Evolutionary conservation across 30 jellyfish, hydroid and myxozoan species (phyloP).

Genomic region (Mastigias papua): DNA sequence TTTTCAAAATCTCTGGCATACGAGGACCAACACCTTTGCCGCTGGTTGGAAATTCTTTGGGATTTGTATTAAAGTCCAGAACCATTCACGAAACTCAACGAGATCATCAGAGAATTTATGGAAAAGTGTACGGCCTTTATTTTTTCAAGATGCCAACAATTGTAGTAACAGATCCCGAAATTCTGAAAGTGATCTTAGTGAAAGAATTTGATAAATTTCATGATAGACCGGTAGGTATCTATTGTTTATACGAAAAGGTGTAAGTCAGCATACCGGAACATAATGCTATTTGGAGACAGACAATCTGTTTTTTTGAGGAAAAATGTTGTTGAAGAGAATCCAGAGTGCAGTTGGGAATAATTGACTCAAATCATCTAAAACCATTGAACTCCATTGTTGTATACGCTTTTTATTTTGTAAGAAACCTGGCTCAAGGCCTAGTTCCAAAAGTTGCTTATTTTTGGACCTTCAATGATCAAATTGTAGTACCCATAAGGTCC

Average conservation of each 20-base stretch:
- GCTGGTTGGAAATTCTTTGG: slow-evolving; percentile 23
- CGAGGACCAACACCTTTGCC: slow-evolving; percentile 72
- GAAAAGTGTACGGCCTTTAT: slow-evolving; percentile 47
- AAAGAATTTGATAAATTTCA: too few species aligned
- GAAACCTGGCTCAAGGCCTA: too few species aligned
- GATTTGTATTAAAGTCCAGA: neutral
- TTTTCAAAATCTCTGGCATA: slow-evolving; percentile 21
- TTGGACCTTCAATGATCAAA: too few species aligned
- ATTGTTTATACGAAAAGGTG: neutral
- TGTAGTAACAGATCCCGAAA: slow-evolving; percentile 61
- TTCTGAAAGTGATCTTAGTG: slow-evolving; percentile 43
- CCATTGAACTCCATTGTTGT: neutral
- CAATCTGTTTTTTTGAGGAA: too few species aligned
- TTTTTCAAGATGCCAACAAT: slow-evolving; percentile 1
- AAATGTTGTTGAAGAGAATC: neutral
- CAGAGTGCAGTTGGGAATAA: neutral
- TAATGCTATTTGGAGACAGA: too few species aligned
- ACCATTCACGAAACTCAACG: neutral
- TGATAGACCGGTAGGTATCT: slow-evolving; percentile 1
- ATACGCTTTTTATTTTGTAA: too few species aligned
- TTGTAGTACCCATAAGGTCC: too few species aligned
- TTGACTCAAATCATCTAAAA: neutral
- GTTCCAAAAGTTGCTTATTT: too few species aligned
- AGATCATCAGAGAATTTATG: slow-evolving; percentile 36
- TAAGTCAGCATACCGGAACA: too few species aligned